Evolutionary conservation across 2,888 invertebrate genomes (phyloP), one percentile per base, ranked within the genome.

Genomic region (Cerceris rybyensis): DNA sequence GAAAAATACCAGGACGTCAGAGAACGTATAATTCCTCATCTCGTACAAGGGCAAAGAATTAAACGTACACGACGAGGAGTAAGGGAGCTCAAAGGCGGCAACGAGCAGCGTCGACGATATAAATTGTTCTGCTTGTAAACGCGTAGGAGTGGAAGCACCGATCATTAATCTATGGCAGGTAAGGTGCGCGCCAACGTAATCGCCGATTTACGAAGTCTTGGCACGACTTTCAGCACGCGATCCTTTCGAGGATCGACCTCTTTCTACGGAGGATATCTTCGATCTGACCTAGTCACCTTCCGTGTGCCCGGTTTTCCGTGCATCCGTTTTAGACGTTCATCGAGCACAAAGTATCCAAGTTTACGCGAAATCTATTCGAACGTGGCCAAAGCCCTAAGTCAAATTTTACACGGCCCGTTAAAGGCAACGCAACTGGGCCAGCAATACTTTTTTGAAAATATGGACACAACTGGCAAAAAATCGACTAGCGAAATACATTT

Each of bases 221-320:
- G 80, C 70, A 78, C 66, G 78, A 72, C 72, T 73, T 66, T 78
- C 70, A 72, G 74, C 87, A 85, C 87, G 87, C 87, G 85, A 87
- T 84, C 68, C 72, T 65, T 59, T 63, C 55, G 28, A 58, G 41
- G n/a, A 11, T 60, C 43, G 67, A 39, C 70, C 65, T 74, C 70
- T 66, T 70, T 65, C 64, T 50, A 49, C 61, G 68, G 11, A 42
- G 49, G 60, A 65, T 83, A 84, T 87, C 85, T 80, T 49, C 67
- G 76, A 89, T 88, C 86, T 84, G 88, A 87, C 86, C 89, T 77
- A 83, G 89, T 88, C 88, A 87, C 79, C 64, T 60, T 50, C 64
- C 64, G 28, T 17, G 64, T 55, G 69, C 66, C 72, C 67, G 71
- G 66, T 65, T 77, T 39, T 61, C 52, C 58, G 17, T 50, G 49